Evolutionary conservation across 2,888 invertebrate species (phyloP).

Genomic region (Entomobrya proxima): DNA sequence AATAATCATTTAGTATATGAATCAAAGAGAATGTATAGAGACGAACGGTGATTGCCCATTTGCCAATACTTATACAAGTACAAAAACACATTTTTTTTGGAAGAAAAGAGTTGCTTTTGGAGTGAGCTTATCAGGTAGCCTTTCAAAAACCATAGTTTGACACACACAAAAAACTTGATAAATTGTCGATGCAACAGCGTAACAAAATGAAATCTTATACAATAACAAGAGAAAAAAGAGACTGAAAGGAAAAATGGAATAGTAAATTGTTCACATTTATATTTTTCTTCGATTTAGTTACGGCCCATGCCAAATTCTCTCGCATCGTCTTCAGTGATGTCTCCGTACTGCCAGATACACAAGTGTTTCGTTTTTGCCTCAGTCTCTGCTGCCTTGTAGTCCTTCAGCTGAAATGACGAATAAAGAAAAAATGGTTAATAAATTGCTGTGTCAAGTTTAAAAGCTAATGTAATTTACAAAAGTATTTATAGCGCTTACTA

Average conservation of each 20-base stretch:
- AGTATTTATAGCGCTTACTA: slow-evolving; percentile 80
- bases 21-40: too few species aligned
- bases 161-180: background rate
- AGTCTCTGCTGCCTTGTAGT: slow-evolving; percentile 91
- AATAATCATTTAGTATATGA: too few species aligned
- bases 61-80: background rate
- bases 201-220: background rate
- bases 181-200: slow-evolving; percentile 18
- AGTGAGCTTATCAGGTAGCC: slow-evolving; percentile 2
- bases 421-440: background rate
- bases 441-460: too few species aligned
- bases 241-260: slow-evolving; percentile 34
- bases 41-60: too few species aligned
- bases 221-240: slow-evolving; percentile 5
- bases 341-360: slow-evolving; percentile 99
- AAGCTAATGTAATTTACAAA: background rate
- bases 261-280: background rate
- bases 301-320: slow-evolving; percentile 82
- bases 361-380: slow-evolving; percentile 90
- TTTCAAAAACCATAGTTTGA: background rate
- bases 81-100: background rate
- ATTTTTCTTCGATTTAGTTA: background rate
- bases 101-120: background rate
- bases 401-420: slow-evolving; percentile 80
- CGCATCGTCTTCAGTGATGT: slow-evolving; percentile 95